A percentile compares a stretch with the other conserved stretches of the same genome.
Evolutionary conservation across 2,888 invertebrate species (phyloP).

Genomic region (Dasysyrphus tricinctus): DNA sequence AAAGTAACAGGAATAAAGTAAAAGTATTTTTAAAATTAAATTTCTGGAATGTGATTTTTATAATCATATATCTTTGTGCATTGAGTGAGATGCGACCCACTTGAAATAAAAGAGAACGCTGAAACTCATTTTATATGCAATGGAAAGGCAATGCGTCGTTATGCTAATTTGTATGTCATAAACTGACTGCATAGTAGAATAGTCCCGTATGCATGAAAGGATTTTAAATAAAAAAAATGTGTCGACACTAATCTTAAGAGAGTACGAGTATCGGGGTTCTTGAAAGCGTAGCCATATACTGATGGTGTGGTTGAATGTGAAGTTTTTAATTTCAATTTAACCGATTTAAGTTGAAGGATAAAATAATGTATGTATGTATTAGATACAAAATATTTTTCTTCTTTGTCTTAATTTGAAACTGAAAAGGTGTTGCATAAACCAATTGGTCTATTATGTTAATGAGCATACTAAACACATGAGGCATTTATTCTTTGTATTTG

Average conservation of each 20-base stretch:
- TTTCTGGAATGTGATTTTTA: not conserved
- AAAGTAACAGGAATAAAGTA: no score
- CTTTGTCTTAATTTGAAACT: not conserved
- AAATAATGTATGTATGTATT: not conserved
- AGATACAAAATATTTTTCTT: not conserved
- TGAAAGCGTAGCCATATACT: not conserved
- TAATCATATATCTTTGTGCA: not conserved
- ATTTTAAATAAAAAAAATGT: not conserved
- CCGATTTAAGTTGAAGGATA: not conserved
- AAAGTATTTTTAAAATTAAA: not conserved
- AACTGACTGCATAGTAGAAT: not conserved
- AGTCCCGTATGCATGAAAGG: not conserved
- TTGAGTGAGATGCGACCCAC: not conserved
- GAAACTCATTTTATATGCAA: slow-evolving; percentile 4
- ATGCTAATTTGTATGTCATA: slow-evolving; percentile 18
- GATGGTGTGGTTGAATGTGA: not conserved
- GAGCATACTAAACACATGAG: no score
- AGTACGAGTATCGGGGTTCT: not conserved
- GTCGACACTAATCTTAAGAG: slow-evolving; percentile 3
- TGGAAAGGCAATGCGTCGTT: not conserved
- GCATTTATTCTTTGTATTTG: no score
- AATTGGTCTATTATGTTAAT: no score
- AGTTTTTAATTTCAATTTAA: not conserved
- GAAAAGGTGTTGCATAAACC: no score
- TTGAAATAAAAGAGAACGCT: not conserved